Percentiles rank a stretch among this genome's conserved stretches.
Evolutionary conservation across 92 coral and sea anemone species (phyloP).

Genomic region (Paragorgia papillata): DNA sequence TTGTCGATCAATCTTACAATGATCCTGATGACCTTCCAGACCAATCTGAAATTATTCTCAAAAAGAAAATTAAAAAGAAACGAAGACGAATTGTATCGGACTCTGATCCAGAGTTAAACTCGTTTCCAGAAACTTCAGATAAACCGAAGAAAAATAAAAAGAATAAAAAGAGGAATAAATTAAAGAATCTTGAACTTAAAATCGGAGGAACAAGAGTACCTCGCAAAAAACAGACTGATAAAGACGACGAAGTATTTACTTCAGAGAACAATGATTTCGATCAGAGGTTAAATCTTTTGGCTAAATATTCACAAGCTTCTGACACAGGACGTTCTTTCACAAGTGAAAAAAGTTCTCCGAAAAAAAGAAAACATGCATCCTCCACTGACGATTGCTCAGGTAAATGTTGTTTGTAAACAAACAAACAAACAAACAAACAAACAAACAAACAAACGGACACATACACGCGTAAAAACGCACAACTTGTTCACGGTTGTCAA

Average conservation of each 20-base stretch:
- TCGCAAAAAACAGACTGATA: slow-evolving; percentile 44
- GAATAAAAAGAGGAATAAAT: slow-evolving; percentile 48
- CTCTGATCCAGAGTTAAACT: slow-evolving; percentile 16
- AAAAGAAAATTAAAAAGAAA: slow-evolving; percentile 17
- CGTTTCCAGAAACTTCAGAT: slow-evolving; percentile 49
- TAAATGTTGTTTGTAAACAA: neutral
- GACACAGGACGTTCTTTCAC: neutral
- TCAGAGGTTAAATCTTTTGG: slow-evolving; percentile 78
- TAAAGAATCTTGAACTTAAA: slow-evolving; percentile 59
- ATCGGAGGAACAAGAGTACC: slow-evolving; percentile 20
- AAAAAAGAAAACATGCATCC: slow-evolving; percentile 20
- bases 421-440: too few relatives aligned
- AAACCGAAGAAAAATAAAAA: slow-evolving; percentile 72
- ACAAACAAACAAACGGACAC: too few relatives aligned
- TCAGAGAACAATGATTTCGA: slow-evolving; percentile 44
- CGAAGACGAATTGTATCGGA: slow-evolving; percentile 26
- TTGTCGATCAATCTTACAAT: slow-evolving; percentile 14
- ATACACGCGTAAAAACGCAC: too few relatives aligned
- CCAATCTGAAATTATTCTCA: slow-evolving; percentile 13
- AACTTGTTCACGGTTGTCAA: too few relatives aligned
- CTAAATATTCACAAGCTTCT: slow-evolving; percentile 17
- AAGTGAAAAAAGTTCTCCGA: neutral
- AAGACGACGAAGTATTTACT: slow-evolving; percentile 51
- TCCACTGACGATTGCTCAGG: neutral
- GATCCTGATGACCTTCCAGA: slow-evolving; percentile 12